Conservation (phyloP, 35 echinoderm and acorn worm genomes). For the Apostichopus californicus region DNA sequence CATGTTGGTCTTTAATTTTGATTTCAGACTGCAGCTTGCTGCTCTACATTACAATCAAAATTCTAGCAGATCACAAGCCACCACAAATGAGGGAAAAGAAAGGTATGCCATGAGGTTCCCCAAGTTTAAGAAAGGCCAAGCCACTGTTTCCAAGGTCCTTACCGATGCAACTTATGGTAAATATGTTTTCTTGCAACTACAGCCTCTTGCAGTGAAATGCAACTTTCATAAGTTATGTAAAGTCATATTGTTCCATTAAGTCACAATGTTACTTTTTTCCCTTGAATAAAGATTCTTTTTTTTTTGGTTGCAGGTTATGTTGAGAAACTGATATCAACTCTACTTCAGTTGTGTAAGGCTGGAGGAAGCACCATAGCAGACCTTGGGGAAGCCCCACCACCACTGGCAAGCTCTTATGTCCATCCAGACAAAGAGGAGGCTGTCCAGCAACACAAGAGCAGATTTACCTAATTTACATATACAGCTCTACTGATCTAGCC, state of each 20-base stretch:
- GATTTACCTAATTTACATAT: background rate
- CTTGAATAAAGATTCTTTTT: background rate
- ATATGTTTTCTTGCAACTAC: background rate
- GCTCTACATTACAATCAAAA: background rate
- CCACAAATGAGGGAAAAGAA: conserved; percentile 13
- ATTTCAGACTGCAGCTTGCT: conserved; percentile 28
- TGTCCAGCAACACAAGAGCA: background rate
- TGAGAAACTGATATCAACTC: background rate
- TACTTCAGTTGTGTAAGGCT: background rate
- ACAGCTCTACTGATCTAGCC: no score
- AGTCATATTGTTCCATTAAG: background rate
- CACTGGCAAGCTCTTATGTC: background rate
- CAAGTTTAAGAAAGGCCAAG: conserved; percentile 5
- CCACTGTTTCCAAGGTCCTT: background rate
- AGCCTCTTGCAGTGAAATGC: background rate
- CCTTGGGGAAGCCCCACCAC: background rate
- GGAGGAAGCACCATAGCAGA: background rate
- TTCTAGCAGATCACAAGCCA: conserved; percentile 20
- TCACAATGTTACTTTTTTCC: background rate
- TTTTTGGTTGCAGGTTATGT: background rate
- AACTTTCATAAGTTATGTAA: background rate
- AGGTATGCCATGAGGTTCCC: conserved; percentile 1
- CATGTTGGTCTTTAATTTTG: background rate
- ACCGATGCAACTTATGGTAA: conserved; percentile 28
- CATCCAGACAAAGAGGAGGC: conserved; percentile 41